A percentile compares a stretch with the other conserved stretches of the same genome.
phyloP scores from a whole-genome alignment of 2,888 invertebrate species.

The Polyommatus iphigenia region DNA sequence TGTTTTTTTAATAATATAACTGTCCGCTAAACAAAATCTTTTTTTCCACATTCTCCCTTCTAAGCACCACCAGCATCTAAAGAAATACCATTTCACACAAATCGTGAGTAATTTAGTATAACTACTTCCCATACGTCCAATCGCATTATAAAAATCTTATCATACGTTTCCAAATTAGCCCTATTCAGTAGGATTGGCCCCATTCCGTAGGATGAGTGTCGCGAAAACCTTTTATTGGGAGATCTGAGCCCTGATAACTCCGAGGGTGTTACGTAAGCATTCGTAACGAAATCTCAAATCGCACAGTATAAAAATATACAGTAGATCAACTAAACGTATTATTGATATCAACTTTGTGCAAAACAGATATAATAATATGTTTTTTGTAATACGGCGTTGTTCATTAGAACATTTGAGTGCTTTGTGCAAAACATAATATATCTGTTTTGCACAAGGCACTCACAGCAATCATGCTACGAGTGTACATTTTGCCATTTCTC shows the following conservation, averaged over 20 bases:
- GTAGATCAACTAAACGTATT: too few relatives aligned
- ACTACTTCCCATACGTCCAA: background rate
- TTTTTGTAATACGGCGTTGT: too few relatives aligned
- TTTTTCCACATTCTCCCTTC: background rate
- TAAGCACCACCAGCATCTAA: too few relatives aligned
- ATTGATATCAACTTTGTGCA: too few relatives aligned
- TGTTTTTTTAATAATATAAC: background rate
- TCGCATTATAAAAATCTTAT: slow-evolving; percentile 42
- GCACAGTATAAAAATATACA: too few relatives aligned
- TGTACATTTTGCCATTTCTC: too few relatives aligned
- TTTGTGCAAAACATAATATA: too few relatives aligned
- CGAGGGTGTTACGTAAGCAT: slow-evolving; percentile 47
- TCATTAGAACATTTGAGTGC: too few relatives aligned
- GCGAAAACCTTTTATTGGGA: slow-evolving; percentile 55
- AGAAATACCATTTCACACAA: background rate
- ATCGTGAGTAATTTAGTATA: background rate
- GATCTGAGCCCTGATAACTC: slow-evolving; percentile 53
- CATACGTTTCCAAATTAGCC: slow-evolving; percentile 45
- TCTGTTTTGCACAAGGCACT: too few relatives aligned
- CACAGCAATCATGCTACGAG: too few relatives aligned
- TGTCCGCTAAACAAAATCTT: background rate
- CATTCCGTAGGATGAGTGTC: slow-evolving; percentile 55
- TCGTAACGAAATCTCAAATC: background rate
- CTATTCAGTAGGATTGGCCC: slow-evolving; percentile 37
- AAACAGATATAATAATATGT: too few relatives aligned